Evolutionary conservation across 2,113 vertebrate species (phyloP).

Genomic region (Dromiciops gliroides): DNA sequence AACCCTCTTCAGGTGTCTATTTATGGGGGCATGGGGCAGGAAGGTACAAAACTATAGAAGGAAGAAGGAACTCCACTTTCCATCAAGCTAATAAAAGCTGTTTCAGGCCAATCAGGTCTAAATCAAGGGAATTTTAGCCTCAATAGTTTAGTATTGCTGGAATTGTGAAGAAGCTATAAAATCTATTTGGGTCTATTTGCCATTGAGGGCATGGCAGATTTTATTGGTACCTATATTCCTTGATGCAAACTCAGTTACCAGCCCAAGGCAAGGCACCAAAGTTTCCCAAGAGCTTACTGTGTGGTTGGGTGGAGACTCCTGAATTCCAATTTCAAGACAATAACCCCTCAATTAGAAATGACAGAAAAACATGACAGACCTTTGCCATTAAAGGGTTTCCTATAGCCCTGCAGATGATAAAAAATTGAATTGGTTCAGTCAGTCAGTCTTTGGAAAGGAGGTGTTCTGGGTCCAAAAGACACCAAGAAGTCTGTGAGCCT

Average conservation of each 20-base stretch:
- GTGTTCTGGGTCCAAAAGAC: background rate
- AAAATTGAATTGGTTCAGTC: background rate
- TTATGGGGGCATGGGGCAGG: conserved; percentile 3
- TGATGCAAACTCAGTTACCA: background rate
- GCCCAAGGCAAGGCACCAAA: background rate
- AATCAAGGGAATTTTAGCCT: conserved; percentile 2
- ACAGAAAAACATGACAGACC: background rate
- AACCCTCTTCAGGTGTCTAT: conserved; percentile 18
- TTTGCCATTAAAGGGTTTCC: background rate
- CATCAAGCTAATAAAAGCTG: conserved; percentile 14
- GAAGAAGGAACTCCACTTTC: conserved; percentile 43
- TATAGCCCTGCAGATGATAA: background rate
- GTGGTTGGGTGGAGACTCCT: background rate
- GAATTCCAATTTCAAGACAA: background rate
- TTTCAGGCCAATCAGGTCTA: conserved; percentile 14
- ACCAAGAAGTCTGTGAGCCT: background rate
- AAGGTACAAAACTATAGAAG: background rate
- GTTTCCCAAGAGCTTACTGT: background rate
- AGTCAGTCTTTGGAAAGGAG: background rate
- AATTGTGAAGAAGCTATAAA: background rate
- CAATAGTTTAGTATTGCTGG: conserved; percentile 1
- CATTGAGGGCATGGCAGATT: background rate
- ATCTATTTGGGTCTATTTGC: background rate
- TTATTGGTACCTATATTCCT: background rate
- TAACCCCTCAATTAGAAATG: background rate